phyloP scores from a whole-genome alignment of 2,113 vertebrate genomes.

The Notechis scutatus region DNA sequence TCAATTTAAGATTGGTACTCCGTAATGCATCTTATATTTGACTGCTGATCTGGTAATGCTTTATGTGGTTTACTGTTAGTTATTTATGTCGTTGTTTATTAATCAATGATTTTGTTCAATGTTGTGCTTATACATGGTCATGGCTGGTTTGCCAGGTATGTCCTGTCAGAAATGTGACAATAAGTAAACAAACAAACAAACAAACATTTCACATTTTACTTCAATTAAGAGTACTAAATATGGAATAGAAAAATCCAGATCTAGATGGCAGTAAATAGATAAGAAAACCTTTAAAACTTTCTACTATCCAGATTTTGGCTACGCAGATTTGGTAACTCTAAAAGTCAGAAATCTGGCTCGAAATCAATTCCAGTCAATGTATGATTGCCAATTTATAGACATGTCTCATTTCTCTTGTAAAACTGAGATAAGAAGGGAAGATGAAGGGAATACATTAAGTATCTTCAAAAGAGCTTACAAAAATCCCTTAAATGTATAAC shows the following conservation, averaged over 20 bases:
- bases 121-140: neutral
- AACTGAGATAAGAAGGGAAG: neutral
- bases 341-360: neutral
- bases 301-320: neutral
- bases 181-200: neutral
- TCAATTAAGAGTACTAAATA: neutral
- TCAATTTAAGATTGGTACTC: neutral
- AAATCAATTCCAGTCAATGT: neutral
- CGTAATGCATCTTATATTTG: neutral
- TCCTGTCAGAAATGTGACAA: neutral
- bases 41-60: neutral
- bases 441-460: neutral
- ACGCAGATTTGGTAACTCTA: neutral
- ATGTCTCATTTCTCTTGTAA: neutral
- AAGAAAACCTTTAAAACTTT: neutral
- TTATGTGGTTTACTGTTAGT: neutral
- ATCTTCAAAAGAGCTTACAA: conserved; percentile 20
- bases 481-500: neutral
- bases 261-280: neutral
- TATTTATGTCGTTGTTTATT: neutral
- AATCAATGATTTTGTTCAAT: neutral
- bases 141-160: neutral
- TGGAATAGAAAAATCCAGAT: neutral
- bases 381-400: neutral
- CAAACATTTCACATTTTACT: neutral